A percentile compares a stretch with the other conserved stretches of the same genome.
Evolutionary conservation across 2,113 vertebrate genomes (phyloP).

Genomic region (Odocoileus virginianus): DNA sequence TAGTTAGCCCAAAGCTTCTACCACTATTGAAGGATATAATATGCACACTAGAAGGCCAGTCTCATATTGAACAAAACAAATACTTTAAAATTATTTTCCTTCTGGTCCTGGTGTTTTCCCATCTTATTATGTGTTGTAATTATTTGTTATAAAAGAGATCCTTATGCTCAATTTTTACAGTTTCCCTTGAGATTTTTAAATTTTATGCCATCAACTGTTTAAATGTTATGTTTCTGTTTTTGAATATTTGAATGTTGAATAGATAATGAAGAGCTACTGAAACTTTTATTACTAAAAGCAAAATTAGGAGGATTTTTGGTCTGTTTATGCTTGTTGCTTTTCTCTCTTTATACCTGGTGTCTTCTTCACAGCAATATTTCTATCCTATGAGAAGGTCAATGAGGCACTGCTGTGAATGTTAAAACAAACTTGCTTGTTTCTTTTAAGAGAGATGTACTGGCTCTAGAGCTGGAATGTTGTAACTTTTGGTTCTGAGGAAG

Average conservation of each 20-base stretch:
- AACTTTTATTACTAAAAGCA: not conserved
- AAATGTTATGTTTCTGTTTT: not conserved
- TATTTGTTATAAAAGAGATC: not conserved
- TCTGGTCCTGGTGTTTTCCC: not conserved
- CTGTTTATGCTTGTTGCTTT: not conserved
- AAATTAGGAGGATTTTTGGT: not conserved
- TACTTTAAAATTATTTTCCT: not conserved
- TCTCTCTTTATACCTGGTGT: not conserved
- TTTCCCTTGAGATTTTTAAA: not conserved
- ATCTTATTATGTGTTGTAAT: not conserved
- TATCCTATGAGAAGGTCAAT: not conserved
- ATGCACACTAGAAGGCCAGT: not conserved
- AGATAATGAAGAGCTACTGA: not conserved
- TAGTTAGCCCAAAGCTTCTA: not conserved
- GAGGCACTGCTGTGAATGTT: not conserved
- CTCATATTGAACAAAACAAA: not conserved
- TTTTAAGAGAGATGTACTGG: not conserved
- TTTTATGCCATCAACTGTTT: not conserved
- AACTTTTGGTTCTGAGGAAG: not conserved
- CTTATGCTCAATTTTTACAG: not conserved
- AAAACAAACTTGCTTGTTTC: not conserved
- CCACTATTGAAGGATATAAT: not conserved
- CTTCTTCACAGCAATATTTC: not conserved
- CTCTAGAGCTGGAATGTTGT: not conserved
- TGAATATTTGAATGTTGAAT: not conserved